These are phyloP conservation scores for Synergus itoensis DNA, from an alignment of 2,888 invertebrate species.

Conservation along the genomic window DNA sequence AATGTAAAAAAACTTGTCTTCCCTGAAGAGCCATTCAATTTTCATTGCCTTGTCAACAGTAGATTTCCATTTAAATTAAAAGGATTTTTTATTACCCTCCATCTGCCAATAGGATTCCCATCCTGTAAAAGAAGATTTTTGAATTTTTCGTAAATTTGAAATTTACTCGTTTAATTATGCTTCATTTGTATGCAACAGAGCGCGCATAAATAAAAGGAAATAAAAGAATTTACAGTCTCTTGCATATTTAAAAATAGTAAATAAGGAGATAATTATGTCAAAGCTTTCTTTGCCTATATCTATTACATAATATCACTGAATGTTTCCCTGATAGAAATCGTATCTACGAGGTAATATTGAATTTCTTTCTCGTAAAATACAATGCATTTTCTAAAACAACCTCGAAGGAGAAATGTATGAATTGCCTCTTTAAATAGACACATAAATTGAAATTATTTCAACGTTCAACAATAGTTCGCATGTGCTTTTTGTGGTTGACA, in stretches of 20 bases:
- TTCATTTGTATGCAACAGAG: background rate
- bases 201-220: background rate
- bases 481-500: background rate
- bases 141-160: background rate
- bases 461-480: background rate
- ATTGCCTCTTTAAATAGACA: background rate
- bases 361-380: background rate
- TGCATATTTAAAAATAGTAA: constrained; percentile 1
- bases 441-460: background rate
- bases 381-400: background rate
- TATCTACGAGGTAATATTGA: background rate
- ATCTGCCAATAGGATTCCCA: background rate
- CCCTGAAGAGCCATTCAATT: constrained; percentile 19
- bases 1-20: background rate
- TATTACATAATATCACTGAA: background rate
- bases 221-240: background rate
- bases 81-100: background rate
- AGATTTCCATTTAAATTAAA: constrained; percentile 10
- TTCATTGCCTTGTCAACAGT: background rate
- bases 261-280: background rate
- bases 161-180: background rate
- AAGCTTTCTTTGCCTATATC: background rate
- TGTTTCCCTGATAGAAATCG: background rate
- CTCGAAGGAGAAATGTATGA: background rate
- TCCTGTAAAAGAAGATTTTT: background rate